A percentile compares a stretch with the other conserved stretches of the same genome.
Conservation (phyloP, 1,140 invertebrate species). For the Microplitis mediator region DNA sequence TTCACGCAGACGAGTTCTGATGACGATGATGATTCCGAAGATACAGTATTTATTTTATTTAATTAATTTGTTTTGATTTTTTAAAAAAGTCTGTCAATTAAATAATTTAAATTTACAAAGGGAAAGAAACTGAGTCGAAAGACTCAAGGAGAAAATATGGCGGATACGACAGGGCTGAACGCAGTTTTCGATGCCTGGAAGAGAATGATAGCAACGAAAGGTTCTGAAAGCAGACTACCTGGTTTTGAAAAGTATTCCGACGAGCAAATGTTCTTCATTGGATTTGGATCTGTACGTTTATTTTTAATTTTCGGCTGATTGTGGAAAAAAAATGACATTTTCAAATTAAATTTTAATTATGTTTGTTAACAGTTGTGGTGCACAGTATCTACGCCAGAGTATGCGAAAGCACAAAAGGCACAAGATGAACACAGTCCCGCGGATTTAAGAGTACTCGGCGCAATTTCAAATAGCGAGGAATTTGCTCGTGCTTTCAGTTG, state of each 20-base stretch:
- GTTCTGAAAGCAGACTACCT: constrained; percentile 38
- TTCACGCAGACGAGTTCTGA: no score
- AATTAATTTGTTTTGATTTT: no score
- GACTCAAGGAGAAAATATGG: constrained; percentile 64
- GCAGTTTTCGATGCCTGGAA: constrained; percentile 61
- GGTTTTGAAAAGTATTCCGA: no score
- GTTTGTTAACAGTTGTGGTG: no score
- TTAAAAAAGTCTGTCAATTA: no score
- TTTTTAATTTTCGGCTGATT: no score
- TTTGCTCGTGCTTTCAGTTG: constrained; percentile 21
- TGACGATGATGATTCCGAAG: no score
- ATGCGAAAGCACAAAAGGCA: constrained; percentile 45
- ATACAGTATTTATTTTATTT: no score
- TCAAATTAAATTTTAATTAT: no score
- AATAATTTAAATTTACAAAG: neutral
- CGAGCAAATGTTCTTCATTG: constrained; percentile 56
- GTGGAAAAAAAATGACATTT: no score
- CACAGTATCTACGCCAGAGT: neutral
- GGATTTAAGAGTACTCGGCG: constrained; percentile 15
- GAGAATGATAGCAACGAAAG: constrained; percentile 23
- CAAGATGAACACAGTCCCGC: constrained; percentile 30
- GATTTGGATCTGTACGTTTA: constrained; percentile 59
- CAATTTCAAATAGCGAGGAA: no score
- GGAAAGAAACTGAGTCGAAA: neutral
- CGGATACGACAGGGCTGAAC: constrained; percentile 66